Evolutionary conservation across 1,140 invertebrate genomes (phyloP), one percentile per base, ranked within the genome.

Genomic region (Scylla paramamosain): DNA sequence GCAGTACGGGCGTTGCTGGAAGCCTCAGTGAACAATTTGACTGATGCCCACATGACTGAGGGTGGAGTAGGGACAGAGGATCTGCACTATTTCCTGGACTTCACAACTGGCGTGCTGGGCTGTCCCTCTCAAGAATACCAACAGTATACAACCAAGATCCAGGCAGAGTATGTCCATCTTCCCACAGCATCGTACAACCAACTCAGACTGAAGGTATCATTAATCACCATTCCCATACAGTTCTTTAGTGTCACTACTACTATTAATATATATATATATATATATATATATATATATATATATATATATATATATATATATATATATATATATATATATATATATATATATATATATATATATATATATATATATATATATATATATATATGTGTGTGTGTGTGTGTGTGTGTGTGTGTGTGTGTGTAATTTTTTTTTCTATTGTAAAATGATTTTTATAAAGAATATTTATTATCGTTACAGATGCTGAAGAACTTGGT

Each of bases 81-180:
- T 32, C 45, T 83, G 28, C 95, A 95, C 39, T 95, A 95, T 32
- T 95, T 95, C 87, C 84, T 95, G 86, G 95, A 94, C 48, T 93
- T 94, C 45, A 95, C 92, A 14, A 95, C 92, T 25, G 92, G 88
- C 8, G 92, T 95, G 32, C 84, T 95, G 46, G 92, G 92, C 32
- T 67, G 46, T 8, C 88, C 92, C 46, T 31, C 48, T 90, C 52
- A 45, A n/a, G 90, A 95, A 25, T 95, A 95, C 87, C 52, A 95
- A n/a, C 84, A 92, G 82, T 95, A 95, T 39, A 95, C 94, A 4
- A 95, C 94, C 84, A 95, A 95, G 52, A 95, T 95, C 20, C 94
- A 95, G 88, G 94, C 94, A 88, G 94, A 95, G 83, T 95, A 95
- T 46, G 88, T 92, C 16, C 94, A 95, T 77, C 94, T 95, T 77